Conservation (phyloP, 2,113 vertebrate genomes). For the Quiscalus mexicanus region DNA sequence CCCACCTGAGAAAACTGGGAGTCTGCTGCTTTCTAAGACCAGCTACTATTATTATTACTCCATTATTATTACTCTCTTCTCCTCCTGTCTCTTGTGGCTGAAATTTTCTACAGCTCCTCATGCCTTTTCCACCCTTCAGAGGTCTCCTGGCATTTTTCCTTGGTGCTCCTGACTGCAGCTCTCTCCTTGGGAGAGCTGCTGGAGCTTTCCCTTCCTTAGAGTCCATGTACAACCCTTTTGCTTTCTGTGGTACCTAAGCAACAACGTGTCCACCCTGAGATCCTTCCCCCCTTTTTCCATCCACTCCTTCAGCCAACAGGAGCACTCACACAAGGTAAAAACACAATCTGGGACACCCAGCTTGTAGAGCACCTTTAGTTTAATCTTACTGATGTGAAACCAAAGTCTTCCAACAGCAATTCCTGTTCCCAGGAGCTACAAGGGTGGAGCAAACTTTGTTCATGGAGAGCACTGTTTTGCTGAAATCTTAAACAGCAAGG, state of each 20-base stretch:
- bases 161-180: not conserved
- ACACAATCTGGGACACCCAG: not conserved
- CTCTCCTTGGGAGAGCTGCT: not conserved
- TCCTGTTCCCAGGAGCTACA: not conserved
- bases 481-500: not conserved
- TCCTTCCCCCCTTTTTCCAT: not conserved
- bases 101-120: not conserved
- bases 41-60: not conserved
- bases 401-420: not conserved
- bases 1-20: not conserved
- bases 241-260: not conserved
- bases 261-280: accelerated
- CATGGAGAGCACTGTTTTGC: not conserved
- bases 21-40: not conserved
- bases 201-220: not conserved
- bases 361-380: not conserved
- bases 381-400: not conserved
- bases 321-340: not conserved
- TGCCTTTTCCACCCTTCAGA: not conserved
- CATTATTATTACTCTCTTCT: not conserved
- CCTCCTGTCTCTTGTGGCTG: not conserved
- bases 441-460: not conserved
- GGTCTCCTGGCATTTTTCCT: not conserved
- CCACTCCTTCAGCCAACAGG: not conserved
- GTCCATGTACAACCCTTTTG: not conserved